phyloP scores from a whole-genome alignment of 2,797 vertebrate genomes.

The Apogon talboti region DNA sequence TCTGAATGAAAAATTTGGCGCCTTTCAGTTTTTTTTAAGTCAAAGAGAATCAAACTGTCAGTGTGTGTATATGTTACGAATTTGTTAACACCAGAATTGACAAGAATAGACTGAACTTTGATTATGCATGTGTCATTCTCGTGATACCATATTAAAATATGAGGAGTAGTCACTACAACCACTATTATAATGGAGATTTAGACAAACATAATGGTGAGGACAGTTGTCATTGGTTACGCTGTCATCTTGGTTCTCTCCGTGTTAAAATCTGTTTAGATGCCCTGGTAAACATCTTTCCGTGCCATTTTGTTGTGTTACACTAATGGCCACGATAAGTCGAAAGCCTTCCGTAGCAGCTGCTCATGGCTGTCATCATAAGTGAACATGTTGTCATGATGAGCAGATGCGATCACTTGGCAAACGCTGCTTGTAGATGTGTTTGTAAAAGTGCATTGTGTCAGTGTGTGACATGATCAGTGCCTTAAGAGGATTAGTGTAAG shows the following conservation, averaged over 20 bases:
- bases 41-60: too few species aligned
- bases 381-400: slow-evolving; percentile 10
- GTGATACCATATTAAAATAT: too few species aligned
- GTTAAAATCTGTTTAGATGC: not conserved
- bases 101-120: too few species aligned
- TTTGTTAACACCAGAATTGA: too few species aligned
- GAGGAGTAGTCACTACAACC: too few species aligned
- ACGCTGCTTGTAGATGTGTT: slow-evolving; percentile 3
- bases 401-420: slow-evolving; percentile 46
- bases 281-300: slow-evolving; percentile 2
- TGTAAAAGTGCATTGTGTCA: slow-evolving; percentile 19
- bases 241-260: not conserved
- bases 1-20: too few species aligned
- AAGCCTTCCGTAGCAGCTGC: slow-evolving; percentile 27
- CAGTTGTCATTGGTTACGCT: too few species aligned
- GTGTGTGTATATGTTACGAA: too few species aligned
- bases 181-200: too few species aligned
- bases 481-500: slow-evolving; percentile 66
- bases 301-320: slow-evolving; percentile 5
- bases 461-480: slow-evolving; percentile 46
- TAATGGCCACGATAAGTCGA: slow-evolving; percentile 16
- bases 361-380: slow-evolving; percentile 18
- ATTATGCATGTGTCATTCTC: too few species aligned
- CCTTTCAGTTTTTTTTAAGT: too few species aligned
- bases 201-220: too few species aligned